These are phyloP conservation scores for Peromyscus polionotus DNA, from an alignment of 2,113 vertebrate species.

Conservation along the genomic window DNA sequence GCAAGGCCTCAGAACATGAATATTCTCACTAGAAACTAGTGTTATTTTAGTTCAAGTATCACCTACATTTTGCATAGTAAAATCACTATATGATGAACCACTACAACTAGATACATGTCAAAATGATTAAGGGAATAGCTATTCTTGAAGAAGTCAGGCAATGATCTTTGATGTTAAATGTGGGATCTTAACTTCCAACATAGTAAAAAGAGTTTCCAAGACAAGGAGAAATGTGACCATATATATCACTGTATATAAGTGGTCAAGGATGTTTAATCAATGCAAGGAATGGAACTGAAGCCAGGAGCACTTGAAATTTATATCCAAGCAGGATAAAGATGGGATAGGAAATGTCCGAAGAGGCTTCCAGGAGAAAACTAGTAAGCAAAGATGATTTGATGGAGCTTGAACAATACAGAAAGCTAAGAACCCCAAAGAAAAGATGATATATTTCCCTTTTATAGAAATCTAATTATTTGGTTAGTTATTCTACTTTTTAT, in stretches of 20 bases:
- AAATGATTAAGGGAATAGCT: background rate
- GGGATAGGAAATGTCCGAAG: background rate
- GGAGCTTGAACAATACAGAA: background rate
- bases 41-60: background rate
- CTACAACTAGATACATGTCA: background rate
- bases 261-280: background rate
- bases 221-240: background rate
- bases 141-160: background rate
- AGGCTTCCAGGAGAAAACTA: background rate
- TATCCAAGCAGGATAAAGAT: background rate
- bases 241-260: background rate
- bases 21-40: background rate
- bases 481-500: background rate
- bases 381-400: background rate
- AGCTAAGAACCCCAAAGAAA: background rate
- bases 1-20: background rate
- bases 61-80: background rate
- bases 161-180: background rate
- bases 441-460: background rate
- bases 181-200: background rate
- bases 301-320: background rate
- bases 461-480: background rate
- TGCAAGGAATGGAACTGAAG: background rate
- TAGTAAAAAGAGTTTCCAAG: background rate
- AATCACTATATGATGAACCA: background rate